Percentiles rank a stretch among this genome's conserved stretches.
phyloP scores from a whole-genome alignment of 1,140 invertebrate species.

The Mamestra configurata region DNA sequence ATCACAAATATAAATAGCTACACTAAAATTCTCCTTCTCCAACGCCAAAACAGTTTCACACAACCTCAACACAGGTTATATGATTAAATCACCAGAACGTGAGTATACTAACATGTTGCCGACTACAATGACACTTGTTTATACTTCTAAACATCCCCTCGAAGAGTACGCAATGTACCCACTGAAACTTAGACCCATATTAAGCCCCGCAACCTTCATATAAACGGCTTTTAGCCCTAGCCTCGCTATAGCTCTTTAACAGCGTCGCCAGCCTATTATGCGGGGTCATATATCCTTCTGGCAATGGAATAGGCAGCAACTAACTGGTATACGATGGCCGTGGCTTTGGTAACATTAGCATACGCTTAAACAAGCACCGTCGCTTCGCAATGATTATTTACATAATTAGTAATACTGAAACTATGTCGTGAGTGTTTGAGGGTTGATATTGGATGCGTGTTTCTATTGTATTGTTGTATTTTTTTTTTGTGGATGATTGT shows the following conservation, averaged over 20 bases:
- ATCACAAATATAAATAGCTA: too few relatives aligned
- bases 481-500: too few relatives aligned
- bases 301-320: constrained; percentile 48
- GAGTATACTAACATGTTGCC: background rate
- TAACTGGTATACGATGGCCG: constrained; percentile 50
- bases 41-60: background rate
- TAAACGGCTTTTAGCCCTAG: constrained; percentile 50
- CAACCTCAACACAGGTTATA: background rate
- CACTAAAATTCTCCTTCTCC: too few relatives aligned
- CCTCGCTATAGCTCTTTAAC: constrained; percentile 39
- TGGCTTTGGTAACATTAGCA: constrained; percentile 63
- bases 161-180: background rate
- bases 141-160: constrained; percentile 30
- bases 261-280: constrained; percentile 42
- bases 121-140: constrained; percentile 11
- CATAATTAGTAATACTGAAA: constrained; percentile 55
- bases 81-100: background rate
- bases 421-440: constrained; percentile 16
- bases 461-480: background rate
- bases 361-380: constrained; percentile 57
- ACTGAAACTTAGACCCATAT: constrained; percentile 38
- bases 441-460: constrained; percentile 18
- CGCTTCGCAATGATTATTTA: constrained; percentile 63
- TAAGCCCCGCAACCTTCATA: constrained; percentile 38
- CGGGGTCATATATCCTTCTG: constrained; percentile 45